Percentiles rank a stretch among this genome's conserved stretches.
Conservation (phyloP, 2,888 invertebrate species). For the Caenorhabditis drosophilae region DNA sequence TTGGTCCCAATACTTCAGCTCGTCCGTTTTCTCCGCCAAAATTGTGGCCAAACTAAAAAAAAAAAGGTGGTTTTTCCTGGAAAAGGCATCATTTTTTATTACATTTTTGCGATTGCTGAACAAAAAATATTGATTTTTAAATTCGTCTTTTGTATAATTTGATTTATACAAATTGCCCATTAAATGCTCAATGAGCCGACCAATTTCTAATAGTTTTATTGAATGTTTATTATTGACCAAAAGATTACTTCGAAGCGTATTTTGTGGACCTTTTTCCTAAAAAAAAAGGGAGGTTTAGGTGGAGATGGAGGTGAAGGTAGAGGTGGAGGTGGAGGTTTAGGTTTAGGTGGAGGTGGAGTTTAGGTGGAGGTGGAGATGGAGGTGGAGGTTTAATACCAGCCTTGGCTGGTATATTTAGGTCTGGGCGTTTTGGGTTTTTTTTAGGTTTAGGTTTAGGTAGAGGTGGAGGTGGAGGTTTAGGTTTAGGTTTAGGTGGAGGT, state of each 20-base stretch:
- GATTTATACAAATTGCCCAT: constrained; percentile 98
- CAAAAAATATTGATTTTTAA: constrained; percentile 71
- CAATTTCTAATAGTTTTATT: constrained; percentile 69
- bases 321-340: too few relatives aligned
- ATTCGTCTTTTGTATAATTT: constrained; percentile 90
- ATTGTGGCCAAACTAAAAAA: constrained; percentile 31
- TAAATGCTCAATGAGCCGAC: constrained; percentile 92
- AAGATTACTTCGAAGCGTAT: constrained; percentile 76
- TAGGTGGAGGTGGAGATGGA: too few relatives aligned
- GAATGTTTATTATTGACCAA: constrained; percentile 27
- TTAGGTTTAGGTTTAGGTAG: too few relatives aligned
- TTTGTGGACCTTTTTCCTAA: constrained; percentile 83
- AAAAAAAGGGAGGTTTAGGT: too few relatives aligned
- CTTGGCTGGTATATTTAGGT: too few relatives aligned
- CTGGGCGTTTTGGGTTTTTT: too few relatives aligned
- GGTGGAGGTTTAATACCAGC: too few relatives aligned
- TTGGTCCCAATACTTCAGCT: constrained; percentile 31
- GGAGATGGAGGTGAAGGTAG: too few relatives aligned
- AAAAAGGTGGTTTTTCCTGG: neutral
- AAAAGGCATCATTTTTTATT: neutral
- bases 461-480: too few relatives aligned
- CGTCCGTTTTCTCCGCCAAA: constrained; percentile 18
- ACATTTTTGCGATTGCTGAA: constrained; percentile 50
- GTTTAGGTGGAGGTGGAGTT: too few relatives aligned
- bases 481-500: constrained; percentile 5